Conservation (phyloP, 2,113 vertebrate species). For the Pedetes capensis region DNA sequence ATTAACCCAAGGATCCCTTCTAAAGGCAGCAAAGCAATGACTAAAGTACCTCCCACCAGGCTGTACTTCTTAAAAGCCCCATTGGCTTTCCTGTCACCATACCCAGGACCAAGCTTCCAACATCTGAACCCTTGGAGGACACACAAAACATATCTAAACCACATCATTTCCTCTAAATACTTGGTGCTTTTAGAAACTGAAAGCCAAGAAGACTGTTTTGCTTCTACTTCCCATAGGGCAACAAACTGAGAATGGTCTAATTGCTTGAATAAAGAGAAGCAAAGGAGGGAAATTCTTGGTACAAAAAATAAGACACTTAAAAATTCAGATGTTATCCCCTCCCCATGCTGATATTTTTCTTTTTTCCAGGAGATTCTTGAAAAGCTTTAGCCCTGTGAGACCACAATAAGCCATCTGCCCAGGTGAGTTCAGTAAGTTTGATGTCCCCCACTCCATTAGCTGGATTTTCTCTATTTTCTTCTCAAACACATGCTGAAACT, state of each 20-base stretch:
- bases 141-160: not conserved
- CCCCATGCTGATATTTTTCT: not conserved
- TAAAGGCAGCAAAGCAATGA: not conserved
- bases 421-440: not conserved
- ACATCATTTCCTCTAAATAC: not conserved
- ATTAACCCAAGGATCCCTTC: not conserved
- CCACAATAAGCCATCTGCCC: not conserved
- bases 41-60: too few species aligned
- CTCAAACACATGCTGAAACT: accelerated
- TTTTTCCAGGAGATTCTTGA: not conserved
- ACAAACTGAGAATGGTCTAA: not conserved
- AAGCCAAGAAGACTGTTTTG: not conserved
- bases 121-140: too few species aligned
- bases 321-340: not conserved
- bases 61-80: too few species aligned
- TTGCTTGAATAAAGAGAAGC: not conserved
- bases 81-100: accelerated
- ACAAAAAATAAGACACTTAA: not conserved
- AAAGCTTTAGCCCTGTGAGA: not conserved
- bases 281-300: not conserved
- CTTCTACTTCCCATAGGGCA: not conserved
- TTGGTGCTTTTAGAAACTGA: not conserved
- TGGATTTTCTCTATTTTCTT: not conserved
- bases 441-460: not conserved
- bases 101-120: too few species aligned